Conservation (phyloP, 2,113 vertebrate species). For the Nicator chloris region DNA sequence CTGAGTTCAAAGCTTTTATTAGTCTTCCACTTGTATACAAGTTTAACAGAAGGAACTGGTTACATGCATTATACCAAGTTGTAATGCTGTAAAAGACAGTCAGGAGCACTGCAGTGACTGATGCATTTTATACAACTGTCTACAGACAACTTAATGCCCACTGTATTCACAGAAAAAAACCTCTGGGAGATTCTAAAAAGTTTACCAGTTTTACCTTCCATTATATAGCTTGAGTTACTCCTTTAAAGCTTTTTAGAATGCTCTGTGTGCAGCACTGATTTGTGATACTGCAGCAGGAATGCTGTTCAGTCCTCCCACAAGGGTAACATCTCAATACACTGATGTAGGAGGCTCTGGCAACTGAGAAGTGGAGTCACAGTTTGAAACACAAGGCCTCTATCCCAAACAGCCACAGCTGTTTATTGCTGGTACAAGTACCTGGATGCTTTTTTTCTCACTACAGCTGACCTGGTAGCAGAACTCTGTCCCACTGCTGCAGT, state of each 20-base stretch:
- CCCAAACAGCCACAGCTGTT: background rate
- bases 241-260: background rate
- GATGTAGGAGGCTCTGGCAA: background rate
- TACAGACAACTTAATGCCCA: background rate
- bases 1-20: background rate
- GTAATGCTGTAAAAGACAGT: background rate
- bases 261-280: background rate
- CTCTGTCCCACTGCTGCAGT: background rate
- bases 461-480: rapidly evolving
- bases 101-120: background rate
- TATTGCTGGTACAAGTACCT: background rate
- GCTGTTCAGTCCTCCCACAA: background rate
- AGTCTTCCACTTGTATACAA: background rate
- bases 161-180: background rate
- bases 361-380: background rate
- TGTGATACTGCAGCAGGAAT: background rate
- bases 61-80: background rate
- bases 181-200: background rate
- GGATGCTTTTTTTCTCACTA: background rate
- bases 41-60: background rate
- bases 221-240: background rate
- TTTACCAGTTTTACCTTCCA: background rate
- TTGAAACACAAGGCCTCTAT: background rate
- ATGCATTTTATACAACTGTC: background rate
- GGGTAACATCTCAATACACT: background rate